A percentile compares a stretch with the other conserved stretches of the same genome.
These are phyloP conservation scores for Cenopis cana DNA, from an alignment of 2,888 invertebrate species.

Conservation along the genomic window DNA sequence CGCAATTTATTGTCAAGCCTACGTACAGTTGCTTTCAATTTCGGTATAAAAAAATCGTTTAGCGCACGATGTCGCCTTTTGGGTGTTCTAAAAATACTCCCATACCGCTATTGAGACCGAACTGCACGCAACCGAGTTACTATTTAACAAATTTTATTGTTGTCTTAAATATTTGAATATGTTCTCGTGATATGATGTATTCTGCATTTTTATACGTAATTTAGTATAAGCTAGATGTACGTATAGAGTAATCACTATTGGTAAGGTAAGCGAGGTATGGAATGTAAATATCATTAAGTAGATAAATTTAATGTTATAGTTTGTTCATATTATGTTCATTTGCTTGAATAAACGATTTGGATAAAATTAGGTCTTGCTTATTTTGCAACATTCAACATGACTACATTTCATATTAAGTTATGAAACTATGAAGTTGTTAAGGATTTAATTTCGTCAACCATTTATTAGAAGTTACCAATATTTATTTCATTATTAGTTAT, in stretches of 20 bases:
- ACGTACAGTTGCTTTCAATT: conserved; percentile 40
- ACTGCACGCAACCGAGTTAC: conserved; percentile 35
- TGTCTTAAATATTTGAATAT: conserved; percentile 32
- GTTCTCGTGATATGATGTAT: conserved; percentile 58
- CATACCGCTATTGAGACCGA: conserved; percentile 34
- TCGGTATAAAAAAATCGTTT: conserved; percentile 29
- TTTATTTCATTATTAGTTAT: no score
- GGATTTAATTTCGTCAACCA: not conserved
- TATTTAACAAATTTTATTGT: conserved; percentile 35
- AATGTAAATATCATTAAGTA: conserved; percentile 85
- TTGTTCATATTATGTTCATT: conserved; percentile 85
- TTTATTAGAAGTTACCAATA: not conserved
- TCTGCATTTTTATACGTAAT: conserved; percentile 70
- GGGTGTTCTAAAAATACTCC: conserved; percentile 33
- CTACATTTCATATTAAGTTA: no score
- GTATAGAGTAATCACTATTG: conserved; percentile 68
- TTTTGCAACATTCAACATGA: conserved; percentile 17
- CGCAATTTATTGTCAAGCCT: conserved; percentile 47
- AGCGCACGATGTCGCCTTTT: conserved; percentile 18
- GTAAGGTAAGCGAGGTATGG: conserved; percentile 78
- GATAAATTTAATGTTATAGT: conserved; percentile 85
- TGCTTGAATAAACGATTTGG: conserved; percentile 85
- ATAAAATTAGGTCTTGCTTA: conserved; percentile 72
- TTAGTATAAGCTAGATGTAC: conserved; percentile 77
- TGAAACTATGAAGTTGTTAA: not conserved